Conservation (phyloP, 2,113 vertebrate species). For the Haplotaxodon microlepis region DNA sequence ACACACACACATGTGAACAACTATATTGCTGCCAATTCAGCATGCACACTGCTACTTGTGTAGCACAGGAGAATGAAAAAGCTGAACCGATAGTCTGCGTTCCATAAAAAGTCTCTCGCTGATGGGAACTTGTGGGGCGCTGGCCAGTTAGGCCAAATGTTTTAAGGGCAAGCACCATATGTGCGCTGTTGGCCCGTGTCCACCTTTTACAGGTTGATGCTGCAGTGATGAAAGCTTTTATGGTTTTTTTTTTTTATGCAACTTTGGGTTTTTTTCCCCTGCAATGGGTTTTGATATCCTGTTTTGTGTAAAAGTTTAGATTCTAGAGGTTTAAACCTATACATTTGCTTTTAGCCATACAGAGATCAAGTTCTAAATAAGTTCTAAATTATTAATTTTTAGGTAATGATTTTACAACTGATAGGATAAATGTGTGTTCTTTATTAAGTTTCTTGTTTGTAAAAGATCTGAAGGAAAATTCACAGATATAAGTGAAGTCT, state of each 20-base stretch:
- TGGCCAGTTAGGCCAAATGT: conserved; percentile 6
- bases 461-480: background rate
- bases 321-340: conserved; percentile 19
- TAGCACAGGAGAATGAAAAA: conserved; percentile 13
- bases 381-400: conserved; percentile 15
- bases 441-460: background rate
- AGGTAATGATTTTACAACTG: background rate
- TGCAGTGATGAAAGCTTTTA: background rate
- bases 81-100: conserved; percentile 19
- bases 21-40: conserved; percentile 43
- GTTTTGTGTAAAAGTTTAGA: conserved; percentile 19
- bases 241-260: background rate
- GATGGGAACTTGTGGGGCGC: background rate
- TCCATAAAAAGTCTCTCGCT: conserved; percentile 16
- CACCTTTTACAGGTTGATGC: conserved; percentile 18
- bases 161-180: conserved; percentile 28
- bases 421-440: background rate
- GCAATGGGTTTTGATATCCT: conserved; percentile 26
- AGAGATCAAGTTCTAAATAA: conserved; percentile 24
- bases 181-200: conserved; percentile 8
- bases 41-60: conserved; percentile 35
- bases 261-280: background rate
- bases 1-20: background rate
- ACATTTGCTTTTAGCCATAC: conserved; percentile 12
- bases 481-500: background rate